A percentile compares a stretch with the other conserved stretches of the same genome.
Conservation (phyloP, 2,113 vertebrate genomes). For the Scomber japonicus region DNA sequence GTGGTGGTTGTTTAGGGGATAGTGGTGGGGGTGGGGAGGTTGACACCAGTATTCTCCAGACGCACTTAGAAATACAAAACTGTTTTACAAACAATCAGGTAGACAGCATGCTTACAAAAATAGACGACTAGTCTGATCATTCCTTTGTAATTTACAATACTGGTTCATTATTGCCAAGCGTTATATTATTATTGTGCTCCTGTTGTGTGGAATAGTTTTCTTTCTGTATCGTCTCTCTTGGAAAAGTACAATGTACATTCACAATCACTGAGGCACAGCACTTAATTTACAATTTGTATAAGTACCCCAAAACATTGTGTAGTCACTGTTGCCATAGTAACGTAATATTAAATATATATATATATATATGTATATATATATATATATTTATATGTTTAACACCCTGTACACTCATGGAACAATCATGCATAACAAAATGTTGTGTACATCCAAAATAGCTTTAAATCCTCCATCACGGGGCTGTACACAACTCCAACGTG, state of each 20-base stretch:
- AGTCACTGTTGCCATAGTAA: conserved; percentile 57
- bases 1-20: conserved; percentile 3
- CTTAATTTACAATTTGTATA: conserved; percentile 77
- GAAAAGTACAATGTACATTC: conserved; percentile 81
- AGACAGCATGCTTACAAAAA: conserved; percentile 89
- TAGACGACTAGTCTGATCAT: conserved; percentile 83
- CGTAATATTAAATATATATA: conserved; percentile 67
- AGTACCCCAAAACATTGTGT: conserved; percentile 74
- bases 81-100: conserved; percentile 81
- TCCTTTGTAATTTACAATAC: conserved; percentile 75
- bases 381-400: conserved; percentile 39
- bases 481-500: conserved; percentile 66
- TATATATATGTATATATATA: conserved; percentile 5
- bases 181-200: conserved; percentile 63
- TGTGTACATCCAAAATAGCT: conserved; percentile 67
- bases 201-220: conserved; percentile 57
- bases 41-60: conserved; percentile 66
- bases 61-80: conserved; percentile 81
- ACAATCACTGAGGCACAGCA: conserved; percentile 84
- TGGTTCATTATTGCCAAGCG: conserved; percentile 82
- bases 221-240: conserved; percentile 52
- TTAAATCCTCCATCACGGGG: conserved; percentile 19
- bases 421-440: conserved; percentile 74
- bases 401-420: conserved; percentile 68
- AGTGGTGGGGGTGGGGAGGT: conserved; percentile 14